Evolutionary conservation across 2,113 vertebrate species (phyloP), one percentile per base, ranked within the genome.

Genomic region (Pedionomus torquatus): DNA sequence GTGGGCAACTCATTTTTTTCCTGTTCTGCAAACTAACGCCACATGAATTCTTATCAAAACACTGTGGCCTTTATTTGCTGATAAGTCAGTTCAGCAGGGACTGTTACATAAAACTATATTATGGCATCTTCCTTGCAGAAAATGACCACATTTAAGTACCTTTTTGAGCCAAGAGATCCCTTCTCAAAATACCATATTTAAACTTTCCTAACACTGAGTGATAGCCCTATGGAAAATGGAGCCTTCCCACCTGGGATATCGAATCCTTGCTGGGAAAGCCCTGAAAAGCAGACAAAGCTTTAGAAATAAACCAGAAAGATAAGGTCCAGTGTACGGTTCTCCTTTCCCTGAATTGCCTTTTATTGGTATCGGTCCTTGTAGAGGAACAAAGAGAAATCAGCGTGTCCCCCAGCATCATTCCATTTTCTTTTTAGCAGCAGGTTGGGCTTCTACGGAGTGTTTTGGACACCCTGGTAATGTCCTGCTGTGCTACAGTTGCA

Each of bases 41-140:
- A 3, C 28, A 12, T 13, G 69, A 58, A n/a, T 94, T 63, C 96
- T 95, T 90, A 96, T 76, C 88, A 94, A 66, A 97, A 76, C 87
- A 70, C n/a, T n/a, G 44, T 54, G 51, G 90, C 88, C 87, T 97
- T 97, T 95, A 94, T 97, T 95, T 97, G 81, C 88, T 68, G 84
- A 5, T 92, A 90, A 95, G 39, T 95, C 92, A 55, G 80, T 95
- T 97, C 95, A 96, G 84, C 87, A 93, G 87, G 84, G 69, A 81
- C 74, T 89, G 87, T 72, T 76, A 92, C 81, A 85, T 88, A 96
- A 96, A 98, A 92, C 84, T 78, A 18, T 70, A 12, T 14, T 8
- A 3, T 21, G 74, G 92, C 81, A 65, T 95, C 97, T 96, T 94
- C 70, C 78, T 96, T 69, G 91, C 94, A 96, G 95, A 96, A 97